Percentiles rank a stretch among this genome's conserved stretches.
phyloP scores from a whole-genome alignment of 2,797 vertebrate species.

The Sebastolobus altivelis region DNA sequence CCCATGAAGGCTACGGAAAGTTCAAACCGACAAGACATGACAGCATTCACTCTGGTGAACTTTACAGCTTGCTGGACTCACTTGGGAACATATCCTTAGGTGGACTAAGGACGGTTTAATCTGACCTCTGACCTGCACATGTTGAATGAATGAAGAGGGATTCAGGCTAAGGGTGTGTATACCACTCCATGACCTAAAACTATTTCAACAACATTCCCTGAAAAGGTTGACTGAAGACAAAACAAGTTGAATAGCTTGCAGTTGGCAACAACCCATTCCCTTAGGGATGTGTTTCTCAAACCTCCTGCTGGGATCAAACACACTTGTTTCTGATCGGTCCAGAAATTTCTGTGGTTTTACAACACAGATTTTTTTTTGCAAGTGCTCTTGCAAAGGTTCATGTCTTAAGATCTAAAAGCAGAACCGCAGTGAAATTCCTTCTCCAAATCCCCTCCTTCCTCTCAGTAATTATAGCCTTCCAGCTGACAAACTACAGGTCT shows the following conservation, averaged over 20 bases:
- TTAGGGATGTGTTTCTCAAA: constrained; percentile 26
- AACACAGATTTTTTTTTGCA: constrained; percentile 32
- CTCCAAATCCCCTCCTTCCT: constrained; percentile 70
- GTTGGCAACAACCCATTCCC: constrained; percentile 38
- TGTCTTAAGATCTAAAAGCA: constrained; percentile 56
- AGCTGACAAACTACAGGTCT: constrained; percentile 75
- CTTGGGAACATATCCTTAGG: constrained; percentile 59
- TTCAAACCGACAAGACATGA: constrained; percentile 62
- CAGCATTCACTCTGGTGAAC: constrained; percentile 67
- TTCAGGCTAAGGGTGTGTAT: constrained; percentile 9
- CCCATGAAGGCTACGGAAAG: constrained; percentile 33
- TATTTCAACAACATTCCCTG: constrained; percentile 26
- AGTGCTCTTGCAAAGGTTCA: constrained; percentile 37
- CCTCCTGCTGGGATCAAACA: constrained; percentile 38
- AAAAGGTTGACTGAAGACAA: constrained; percentile 48
- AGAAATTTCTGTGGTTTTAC: constrained; percentile 33
- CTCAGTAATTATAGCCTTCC: constrained; percentile 75
- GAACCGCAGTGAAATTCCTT: constrained; percentile 67
- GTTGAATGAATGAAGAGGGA: constrained; percentile 30
- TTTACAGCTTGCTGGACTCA: constrained; percentile 60
- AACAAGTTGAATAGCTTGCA: constrained; percentile 23
- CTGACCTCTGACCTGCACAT: constrained; percentile 45
- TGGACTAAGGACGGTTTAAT: constrained; percentile 31
- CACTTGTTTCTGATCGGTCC: constrained; percentile 24
- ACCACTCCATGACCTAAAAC: constrained; percentile 22